phyloP scores from a whole-genome alignment of 2,888 invertebrate genomes.

The Cosmopolites sordidus region DNA sequence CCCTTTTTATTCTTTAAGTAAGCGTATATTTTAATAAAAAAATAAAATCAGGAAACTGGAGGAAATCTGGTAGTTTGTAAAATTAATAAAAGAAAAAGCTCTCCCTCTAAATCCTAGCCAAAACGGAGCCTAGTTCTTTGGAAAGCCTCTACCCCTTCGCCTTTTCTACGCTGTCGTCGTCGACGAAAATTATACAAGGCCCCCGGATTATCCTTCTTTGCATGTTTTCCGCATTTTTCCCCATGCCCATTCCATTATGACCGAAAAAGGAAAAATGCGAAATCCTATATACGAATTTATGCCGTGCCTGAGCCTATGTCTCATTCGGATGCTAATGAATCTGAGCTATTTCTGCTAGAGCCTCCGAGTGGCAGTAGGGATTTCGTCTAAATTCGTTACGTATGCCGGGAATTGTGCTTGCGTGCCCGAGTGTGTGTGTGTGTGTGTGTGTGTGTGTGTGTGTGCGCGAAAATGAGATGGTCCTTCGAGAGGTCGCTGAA shows the following conservation, averaged over 20 bases:
- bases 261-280: background rate
- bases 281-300: background rate
- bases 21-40: no score
- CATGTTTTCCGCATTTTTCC: background rate
- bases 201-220: background rate
- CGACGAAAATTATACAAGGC: background rate
- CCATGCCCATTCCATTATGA: background rate
- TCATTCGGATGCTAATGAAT: slow-evolving; percentile 23
- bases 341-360: slow-evolving; percentile 16
- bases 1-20: no score
- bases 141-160: no score
- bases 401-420: slow-evolving; percentile 22
- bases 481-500: slow-evolving; percentile 19
- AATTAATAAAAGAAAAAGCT: no score
- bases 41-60: no score
- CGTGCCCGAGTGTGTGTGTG: background rate
- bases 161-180: background rate
- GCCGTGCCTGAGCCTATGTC: slow-evolving; percentile 5
- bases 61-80: no score
- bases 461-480: slow-evolving; percentile 18
- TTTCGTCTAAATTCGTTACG: slow-evolving; percentile 21
- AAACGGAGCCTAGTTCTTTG: no score
- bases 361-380: slow-evolving; percentile 8
- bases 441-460: no score
- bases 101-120: no score